Evolutionary conservation across 2,797 vertebrate species (phyloP), one percentile per base, ranked within the genome.

Genomic region (Clarias platycephalus): DNA sequence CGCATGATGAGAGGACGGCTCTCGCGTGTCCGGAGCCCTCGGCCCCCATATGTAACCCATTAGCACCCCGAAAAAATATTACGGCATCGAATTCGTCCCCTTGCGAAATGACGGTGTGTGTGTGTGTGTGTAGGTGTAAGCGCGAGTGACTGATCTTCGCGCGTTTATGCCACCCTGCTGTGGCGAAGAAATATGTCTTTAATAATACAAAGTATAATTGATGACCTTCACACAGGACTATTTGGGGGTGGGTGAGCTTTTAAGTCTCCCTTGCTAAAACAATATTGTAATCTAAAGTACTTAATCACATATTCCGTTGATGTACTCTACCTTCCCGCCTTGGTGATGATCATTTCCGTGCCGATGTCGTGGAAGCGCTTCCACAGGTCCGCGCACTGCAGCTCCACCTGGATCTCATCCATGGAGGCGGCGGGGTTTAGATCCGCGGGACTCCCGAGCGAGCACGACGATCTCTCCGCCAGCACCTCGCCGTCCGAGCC

Each of bases 271-370:
- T n/a, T 16, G 31, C 74, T 40, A 26, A 71, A 81, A 70, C 12
- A 18, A n/a, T 60, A 26, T 13, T 60, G 57, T 44, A 58, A 18
- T 37, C 26, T 18, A 63, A 62, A 78, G 26, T 0, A 44, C 37
- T 15, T 28, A 44, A 63, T 49, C 58, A 44, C 7, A 10, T 79
- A 31, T 75, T 26, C 64, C 44, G 1, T 49, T 66, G 60, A 26
- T 22, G 62, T 64, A 28, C 6, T 31, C 9, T 94, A 99, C 98
- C 98, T 98, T 91, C 98, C 98, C 85, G 98, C 98, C 92, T 99
- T 99, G 0, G 98, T 99, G 94, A 99, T 99, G 90, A 99, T 99
- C 98, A 99, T 99, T 93, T 99, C 98, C 0, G 98, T 99, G 88
- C 98, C 98, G 85, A 99, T 99, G 86, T 99, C 98, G 84, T 99